Conservation (phyloP, 2,888 invertebrate species). For the Desoria tigrina region DNA sequence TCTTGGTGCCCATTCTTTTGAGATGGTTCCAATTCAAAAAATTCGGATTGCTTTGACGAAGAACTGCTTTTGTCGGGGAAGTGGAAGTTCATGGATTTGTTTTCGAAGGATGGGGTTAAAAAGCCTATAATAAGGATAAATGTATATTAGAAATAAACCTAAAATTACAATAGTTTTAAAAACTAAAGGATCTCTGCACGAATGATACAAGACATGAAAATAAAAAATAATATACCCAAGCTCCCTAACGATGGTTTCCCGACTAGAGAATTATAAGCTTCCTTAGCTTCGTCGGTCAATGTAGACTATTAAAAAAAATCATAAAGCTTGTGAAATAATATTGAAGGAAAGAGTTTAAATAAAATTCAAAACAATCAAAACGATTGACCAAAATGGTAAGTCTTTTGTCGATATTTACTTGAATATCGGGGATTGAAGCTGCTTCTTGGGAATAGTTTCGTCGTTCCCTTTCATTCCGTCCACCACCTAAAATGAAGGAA, state of each 20-base stretch:
- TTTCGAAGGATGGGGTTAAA: conserved; percentile 53
- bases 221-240: conserved; percentile 41
- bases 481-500: conserved; percentile 67
- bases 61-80: conserved; percentile 53
- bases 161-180: neutral
- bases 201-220: too few relatives aligned
- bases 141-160: conserved; percentile 22
- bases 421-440: conserved; percentile 79
- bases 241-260: conserved; percentile 65
- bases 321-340: conserved; percentile 35
- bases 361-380: conserved; percentile 34
- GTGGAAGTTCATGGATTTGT: conserved; percentile 52
- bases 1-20: neutral
- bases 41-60: conserved; percentile 50
- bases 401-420: conserved; percentile 64
- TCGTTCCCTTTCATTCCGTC: conserved; percentile 66
- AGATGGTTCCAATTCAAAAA: conserved; percentile 39
- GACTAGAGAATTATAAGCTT: conserved; percentile 89
- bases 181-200: too few relatives aligned
- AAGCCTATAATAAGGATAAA: conserved; percentile 41
- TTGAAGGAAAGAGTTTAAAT: conserved; percentile 32
- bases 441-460: conserved; percentile 90
- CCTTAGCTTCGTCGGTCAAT: conserved; percentile 83
- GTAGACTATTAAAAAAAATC: conserved; percentile 65
- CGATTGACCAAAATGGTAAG: conserved; percentile 23